Base-by-base conservation (phyloP, 2,113 vertebrate species). In the Perognathus longimembris region DNA sequence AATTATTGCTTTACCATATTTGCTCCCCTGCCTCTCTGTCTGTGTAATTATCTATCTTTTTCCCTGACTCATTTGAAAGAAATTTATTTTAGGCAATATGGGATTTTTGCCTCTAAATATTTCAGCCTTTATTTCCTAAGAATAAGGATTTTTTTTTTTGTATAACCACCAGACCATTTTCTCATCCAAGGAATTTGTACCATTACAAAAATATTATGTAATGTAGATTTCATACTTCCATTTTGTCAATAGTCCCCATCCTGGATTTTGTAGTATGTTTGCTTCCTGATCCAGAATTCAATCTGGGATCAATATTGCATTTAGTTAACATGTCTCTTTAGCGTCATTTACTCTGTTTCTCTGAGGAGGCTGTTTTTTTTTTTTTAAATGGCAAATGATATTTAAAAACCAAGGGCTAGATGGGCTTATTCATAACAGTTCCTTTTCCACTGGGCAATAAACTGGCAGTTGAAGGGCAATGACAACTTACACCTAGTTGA, bases 221-320 rank as follows among this genome's bases (percentile, higher is more conserved):
- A 73, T 73, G 59, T 64, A 45, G 11, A 81, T 38, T 36, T 28
- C 54, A 69, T 91, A 93, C 79, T 90, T 71, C 73, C 73, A 85
- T 93, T 69, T 85, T 61, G 74, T 89, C 79, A 90, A 22, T 61
- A 89, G 85, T 88, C 36, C 76, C 92, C 63, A 21, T 69, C 73
- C 63, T 84, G 45, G 75, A 76, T 84, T 84, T 89, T 86, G 76
- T 75, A 76, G 87, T 24, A 22, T 42, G 66, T 81, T 94, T 80
- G 74, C 91, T 82, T 73, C 61, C 79, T 88, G 88, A 88, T 80
- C 85, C 89, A 85, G 70, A 92, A 86, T 92, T 75, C 86, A 95
- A 83, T 88, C 85, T 83, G 79, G 80, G 91, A 92, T 95, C 89
- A 92, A 90, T 94, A 96, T 64, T 90, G 75, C 76, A 86, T 96